phyloP scores from a whole-genome alignment of 2,888 invertebrate species.

The Pyrgus malvae region DNA sequence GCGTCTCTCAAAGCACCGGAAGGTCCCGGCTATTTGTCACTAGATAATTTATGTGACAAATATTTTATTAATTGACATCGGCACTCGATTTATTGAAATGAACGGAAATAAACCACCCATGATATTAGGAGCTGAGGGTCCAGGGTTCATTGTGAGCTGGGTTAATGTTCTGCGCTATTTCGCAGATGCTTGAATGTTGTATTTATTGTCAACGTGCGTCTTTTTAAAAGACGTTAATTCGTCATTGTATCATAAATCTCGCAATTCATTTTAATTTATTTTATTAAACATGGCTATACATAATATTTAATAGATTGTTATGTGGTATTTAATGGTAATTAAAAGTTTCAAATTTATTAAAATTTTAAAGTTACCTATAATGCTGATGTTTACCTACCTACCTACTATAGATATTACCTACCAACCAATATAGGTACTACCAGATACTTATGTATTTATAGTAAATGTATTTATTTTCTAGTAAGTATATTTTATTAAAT shows the following conservation, averaged over 20 bases:
- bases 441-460: no score
- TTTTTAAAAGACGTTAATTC: conserved; percentile 1
- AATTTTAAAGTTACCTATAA: no score
- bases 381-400: no score
- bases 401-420: no score
- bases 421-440: no score
- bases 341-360: no score
- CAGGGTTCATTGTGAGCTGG: conserved; percentile 28
- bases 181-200: not conserved
- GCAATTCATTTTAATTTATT: no score
- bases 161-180: conserved; percentile 15
- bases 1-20: conserved; percentile 48
- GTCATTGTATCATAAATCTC: not conserved
- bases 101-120: conserved; percentile 62
- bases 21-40: conserved; percentile 52
- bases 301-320: no score
- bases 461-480: no score
- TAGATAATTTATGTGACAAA: conserved; percentile 73
- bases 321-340: no score
- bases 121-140: conserved; percentile 57
- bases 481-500: no score
- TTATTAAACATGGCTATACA: no score
- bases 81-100: conserved; percentile 47
- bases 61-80: conserved; percentile 71
- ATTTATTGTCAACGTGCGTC: not conserved